Base-by-base conservation (phyloP, 2,888 invertebrate genomes). In the Escarpia spicata region DNA sequence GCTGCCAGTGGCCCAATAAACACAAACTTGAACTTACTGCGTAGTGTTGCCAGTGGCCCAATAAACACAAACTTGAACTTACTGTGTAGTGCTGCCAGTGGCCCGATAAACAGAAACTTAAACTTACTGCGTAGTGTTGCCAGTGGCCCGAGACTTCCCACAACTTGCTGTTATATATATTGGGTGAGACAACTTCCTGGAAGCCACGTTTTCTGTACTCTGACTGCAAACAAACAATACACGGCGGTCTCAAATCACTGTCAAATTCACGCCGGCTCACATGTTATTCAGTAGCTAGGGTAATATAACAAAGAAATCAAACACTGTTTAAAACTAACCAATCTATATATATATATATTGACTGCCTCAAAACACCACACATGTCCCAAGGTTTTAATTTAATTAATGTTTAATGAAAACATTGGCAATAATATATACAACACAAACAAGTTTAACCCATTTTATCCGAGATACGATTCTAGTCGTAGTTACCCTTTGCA, bases 71-170 rank as follows among this genome's bases (percentile, higher is more conserved):
- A 75, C 75, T 75, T 4, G 6, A 26, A n/a, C 75, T 75, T 26
- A 26, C 75, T 75, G 75, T 26, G 6, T 75, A 75, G 75, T 75
- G 75, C 75, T 75, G 75, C n/a, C 75, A 75, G 75, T 75, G 75
- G 75, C 75, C 19, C 75, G 26, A 75, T n/a, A 75, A 75, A 75
- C 75, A 75, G 19, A 75, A 75, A 75, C 75, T 44, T 12, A 9
- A n/a, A 96, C 97, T 97, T 96, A 97, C 98, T 0, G 98, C 97
- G 96, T 99, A 99, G 96, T 99, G 99, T 93, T 98, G 98, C 99
- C 99, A 99, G 97, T 99, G 99, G 0, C 99, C 99, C 0, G 99
- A 99, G 0, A 98, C 98, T 97, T 99, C 98, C 99, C 99, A 99
- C 93, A 99, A 97, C 96, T 99, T 99, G 4, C 98, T 97, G 96